Conservation (phyloP, 2,113 vertebrate genomes). For the Apus apus region DNA sequence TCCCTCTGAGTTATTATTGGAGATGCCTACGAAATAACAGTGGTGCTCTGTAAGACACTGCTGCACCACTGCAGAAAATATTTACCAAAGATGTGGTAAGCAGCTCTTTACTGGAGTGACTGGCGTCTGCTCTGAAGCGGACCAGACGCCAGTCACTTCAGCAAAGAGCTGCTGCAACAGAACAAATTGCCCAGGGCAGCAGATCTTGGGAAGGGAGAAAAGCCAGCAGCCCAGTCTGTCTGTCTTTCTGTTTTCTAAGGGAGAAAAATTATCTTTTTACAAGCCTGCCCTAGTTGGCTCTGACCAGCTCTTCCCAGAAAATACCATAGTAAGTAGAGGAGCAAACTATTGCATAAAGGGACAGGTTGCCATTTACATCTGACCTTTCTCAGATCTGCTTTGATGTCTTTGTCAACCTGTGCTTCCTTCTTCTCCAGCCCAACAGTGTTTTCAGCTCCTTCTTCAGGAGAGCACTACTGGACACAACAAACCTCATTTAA, state of each 20-base stretch:
- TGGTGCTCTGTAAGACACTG: conserved; percentile 51
- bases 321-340: conserved; percentile 56
- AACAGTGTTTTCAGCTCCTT: background rate
- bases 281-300: conserved; percentile 66
- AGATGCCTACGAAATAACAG: conserved; percentile 49
- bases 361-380: conserved; percentile 54
- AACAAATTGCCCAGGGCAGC: conserved; percentile 70
- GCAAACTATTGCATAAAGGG: conserved; percentile 37
- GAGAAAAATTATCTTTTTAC: conserved; percentile 63
- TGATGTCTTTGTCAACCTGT: background rate
- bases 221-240: conserved; percentile 62
- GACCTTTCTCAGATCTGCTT: conserved; percentile 52
- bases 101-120: conserved; percentile 55
- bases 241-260: conserved; percentile 66
- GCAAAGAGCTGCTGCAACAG: conserved; percentile 65
- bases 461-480: background rate
- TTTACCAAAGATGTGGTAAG: conserved; percentile 59
- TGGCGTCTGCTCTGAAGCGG: conserved; percentile 61
- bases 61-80: conserved; percentile 57
- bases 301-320: conserved; percentile 65
- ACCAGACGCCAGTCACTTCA: conserved; percentile 65
- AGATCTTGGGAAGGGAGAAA: conserved; percentile 57
- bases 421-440: background rate
- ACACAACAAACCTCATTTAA: background rate
- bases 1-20: conserved; percentile 37